Percentiles rank a stretch among this genome's conserved stretches.
phyloP scores from a whole-genome alignment of 2,888 invertebrate species.

The Dioctria rufipes region DNA sequence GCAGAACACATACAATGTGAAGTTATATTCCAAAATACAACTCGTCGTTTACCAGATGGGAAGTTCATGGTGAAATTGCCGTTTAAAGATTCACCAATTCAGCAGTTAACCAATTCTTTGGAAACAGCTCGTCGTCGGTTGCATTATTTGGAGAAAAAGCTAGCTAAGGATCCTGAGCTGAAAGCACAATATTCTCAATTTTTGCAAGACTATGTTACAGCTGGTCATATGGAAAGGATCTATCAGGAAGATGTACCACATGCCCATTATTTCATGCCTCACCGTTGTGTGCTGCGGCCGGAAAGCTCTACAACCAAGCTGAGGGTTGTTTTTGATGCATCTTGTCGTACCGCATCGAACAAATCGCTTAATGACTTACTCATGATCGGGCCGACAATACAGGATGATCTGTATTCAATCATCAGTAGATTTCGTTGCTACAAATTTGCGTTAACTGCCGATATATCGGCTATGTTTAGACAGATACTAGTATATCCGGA shows the following conservation, averaged over 20 bases:
- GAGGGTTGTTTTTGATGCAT: too few relatives aligned
- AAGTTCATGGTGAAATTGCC: not conserved
- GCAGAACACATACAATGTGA: not conserved
- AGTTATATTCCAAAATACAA: not conserved
- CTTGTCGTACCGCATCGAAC: too few relatives aligned
- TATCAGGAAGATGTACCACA: not conserved
- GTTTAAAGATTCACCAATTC: not conserved
- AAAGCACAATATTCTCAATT: conserved; percentile 38
- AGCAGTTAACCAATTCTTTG: not conserved
- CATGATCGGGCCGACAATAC: too few relatives aligned
- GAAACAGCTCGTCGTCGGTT: not conserved
- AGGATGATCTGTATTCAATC: too few relatives aligned
- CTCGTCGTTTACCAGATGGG: not conserved
- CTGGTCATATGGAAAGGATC: conserved; percentile 43
- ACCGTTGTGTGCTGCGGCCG: too few relatives aligned
- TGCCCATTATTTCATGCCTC: not conserved
- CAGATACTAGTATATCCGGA: conserved; percentile 59
- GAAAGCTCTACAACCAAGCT: too few relatives aligned
- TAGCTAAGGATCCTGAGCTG: not conserved
- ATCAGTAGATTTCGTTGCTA: too few relatives aligned
- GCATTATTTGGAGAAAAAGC: not conserved
- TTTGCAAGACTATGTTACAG: conserved; percentile 37
- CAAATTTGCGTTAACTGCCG: too few relatives aligned
- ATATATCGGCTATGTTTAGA: too few relatives aligned
- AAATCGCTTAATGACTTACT: too few relatives aligned